Percentiles rank a stretch among this genome's conserved stretches.
Conservation (phyloP, 2,797 vertebrate species). For the Orientallactaga sibirica region DNA sequence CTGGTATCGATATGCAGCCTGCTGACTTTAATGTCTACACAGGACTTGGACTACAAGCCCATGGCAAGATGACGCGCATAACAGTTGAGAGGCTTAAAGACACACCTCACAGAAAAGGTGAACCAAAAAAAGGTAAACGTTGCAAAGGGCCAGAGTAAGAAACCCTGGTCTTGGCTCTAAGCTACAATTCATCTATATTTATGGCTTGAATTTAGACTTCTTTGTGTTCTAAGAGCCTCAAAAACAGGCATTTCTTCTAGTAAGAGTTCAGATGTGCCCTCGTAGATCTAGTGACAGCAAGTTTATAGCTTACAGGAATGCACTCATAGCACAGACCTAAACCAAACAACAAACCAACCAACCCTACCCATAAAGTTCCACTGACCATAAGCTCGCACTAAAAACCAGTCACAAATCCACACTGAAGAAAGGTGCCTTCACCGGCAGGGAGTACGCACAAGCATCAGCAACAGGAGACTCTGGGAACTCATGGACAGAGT, state of each 20-base stretch:
- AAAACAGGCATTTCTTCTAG: conserved; percentile 17
- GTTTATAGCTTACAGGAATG: conserved; percentile 23
- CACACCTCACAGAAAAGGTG: conserved; percentile 5
- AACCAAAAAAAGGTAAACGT: not conserved
- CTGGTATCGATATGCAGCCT: not conserved
- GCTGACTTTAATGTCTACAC: not conserved
- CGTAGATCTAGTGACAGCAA: not conserved
- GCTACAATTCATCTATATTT: not conserved
- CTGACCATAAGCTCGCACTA: not conserved
- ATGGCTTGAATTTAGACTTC: not conserved
- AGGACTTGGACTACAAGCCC: not conserved
- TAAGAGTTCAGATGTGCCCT: not conserved
- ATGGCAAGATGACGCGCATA: not conserved
- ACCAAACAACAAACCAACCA: not conserved
- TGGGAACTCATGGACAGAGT: not conserved
- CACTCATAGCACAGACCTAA: not conserved
- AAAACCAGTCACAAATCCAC: conserved; percentile 16
- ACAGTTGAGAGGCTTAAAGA: not conserved
- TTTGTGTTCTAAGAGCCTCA: not conserved
- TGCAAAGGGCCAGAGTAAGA: not conserved
- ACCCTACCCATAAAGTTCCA: not conserved
- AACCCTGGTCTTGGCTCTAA: conserved; percentile 2
- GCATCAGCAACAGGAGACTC: not conserved
- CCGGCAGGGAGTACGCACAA: not conserved
- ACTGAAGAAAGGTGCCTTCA: not conserved